phyloP scores from a whole-genome alignment of 2,797 vertebrate genomes.

The Nasua narica region DNA sequence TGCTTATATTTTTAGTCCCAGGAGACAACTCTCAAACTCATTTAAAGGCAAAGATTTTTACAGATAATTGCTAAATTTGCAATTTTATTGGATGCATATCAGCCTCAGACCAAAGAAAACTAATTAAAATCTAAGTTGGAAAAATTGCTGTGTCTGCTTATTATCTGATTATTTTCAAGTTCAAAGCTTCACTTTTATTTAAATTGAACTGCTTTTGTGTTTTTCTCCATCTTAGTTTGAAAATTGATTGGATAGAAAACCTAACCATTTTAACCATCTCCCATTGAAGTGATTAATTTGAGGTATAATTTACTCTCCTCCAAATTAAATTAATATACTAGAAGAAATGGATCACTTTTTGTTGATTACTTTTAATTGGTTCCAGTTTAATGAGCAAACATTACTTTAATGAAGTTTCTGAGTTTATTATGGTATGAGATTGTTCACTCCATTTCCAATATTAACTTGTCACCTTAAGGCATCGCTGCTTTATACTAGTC shows the following conservation, averaged over 20 bases:
- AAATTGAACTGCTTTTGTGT: conserved; percentile 55
- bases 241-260: conserved; percentile 35
- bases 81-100: conserved; percentile 66
- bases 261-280: conserved; percentile 46
- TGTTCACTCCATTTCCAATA: background rate
- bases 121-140: conserved; percentile 64
- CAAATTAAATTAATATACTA: conserved; percentile 52
- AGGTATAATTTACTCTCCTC: conserved; percentile 26
- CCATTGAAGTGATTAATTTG: conserved; percentile 36
- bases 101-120: conserved; percentile 47
- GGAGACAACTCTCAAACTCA: conserved; percentile 55
- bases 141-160: conserved; percentile 52
- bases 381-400: conserved; percentile 63
- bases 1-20: conserved; percentile 62
- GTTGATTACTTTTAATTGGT: conserved; percentile 61
- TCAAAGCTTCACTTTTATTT: conserved; percentile 57
- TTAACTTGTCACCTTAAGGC: conserved; percentile 34
- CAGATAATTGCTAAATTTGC: conserved; percentile 73
- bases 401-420: conserved; percentile 66
- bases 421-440: background rate
- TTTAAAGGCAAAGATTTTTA: conserved; percentile 66
- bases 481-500: background rate
- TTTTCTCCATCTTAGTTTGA: conserved; percentile 53
- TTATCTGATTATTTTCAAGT: conserved; percentile 67
- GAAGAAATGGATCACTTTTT: conserved; percentile 53